Percentiles rank a stretch among this genome's conserved stretches.
Evolutionary conservation across 1,140 invertebrate genomes (phyloP).

Genomic region (Wiebesia pumilae): DNA sequence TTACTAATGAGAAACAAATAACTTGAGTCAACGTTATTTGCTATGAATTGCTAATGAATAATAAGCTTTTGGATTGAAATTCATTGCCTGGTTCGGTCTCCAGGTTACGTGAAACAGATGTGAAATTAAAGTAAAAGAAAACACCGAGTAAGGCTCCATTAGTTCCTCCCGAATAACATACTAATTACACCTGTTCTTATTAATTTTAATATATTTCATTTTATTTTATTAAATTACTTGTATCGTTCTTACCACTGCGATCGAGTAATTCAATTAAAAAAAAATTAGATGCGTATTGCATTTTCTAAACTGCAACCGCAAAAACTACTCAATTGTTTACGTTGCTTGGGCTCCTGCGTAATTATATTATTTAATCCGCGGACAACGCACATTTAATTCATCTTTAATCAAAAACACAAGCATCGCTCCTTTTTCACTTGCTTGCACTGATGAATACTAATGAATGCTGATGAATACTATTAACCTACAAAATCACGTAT

Average conservation of each 20-base stretch:
- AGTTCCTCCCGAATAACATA: neutral
- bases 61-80: neutral
- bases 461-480: slow-evolving; percentile 19
- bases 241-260: neutral
- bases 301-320: no score
- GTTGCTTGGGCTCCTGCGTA: no score
- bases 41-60: neutral
- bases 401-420: neutral
- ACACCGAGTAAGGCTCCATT: neutral
- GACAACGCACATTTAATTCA: neutral
- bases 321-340: no score
- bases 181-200: neutral
- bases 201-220: neutral
- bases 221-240: neutral
- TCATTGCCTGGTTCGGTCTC: neutral
- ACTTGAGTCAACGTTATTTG: neutral
- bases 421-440: neutral
- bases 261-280: neutral
- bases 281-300: no score
- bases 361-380: neutral
- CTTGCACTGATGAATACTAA: slow-evolving; percentile 5
- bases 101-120: neutral
- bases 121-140: neutral
- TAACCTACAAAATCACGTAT: slow-evolving; percentile 20
- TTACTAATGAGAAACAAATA: neutral